phyloP scores from a whole-genome alignment of 2,888 invertebrate genomes.

The Acanthosoma haemorrhoidale region DNA sequence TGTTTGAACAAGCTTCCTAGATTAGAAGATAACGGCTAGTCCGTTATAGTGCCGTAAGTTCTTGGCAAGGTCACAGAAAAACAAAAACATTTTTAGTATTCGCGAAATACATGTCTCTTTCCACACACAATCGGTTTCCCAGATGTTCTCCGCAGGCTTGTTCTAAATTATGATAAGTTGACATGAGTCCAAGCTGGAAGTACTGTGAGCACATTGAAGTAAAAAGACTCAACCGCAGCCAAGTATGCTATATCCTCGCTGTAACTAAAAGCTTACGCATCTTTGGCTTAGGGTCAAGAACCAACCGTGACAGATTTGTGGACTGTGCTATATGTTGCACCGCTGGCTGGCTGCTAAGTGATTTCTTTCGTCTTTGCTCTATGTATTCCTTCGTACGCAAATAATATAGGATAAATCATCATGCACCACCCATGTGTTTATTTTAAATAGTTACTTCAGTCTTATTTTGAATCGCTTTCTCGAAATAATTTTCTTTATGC shows the following conservation, averaged over 20 bases:
- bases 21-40: too few relatives aligned
- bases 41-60: too few relatives aligned
- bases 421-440: too few relatives aligned
- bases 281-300: neutral
- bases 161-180: neutral
- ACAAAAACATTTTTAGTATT: too few relatives aligned
- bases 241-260: neutral
- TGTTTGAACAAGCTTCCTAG: too few relatives aligned
- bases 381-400: neutral
- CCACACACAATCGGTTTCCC: too few relatives aligned
- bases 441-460: neutral
- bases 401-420: neutral
- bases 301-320: neutral
- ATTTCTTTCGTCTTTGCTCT: neutral
- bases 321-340: too few relatives aligned
- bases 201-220: neutral
- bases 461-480: neutral
- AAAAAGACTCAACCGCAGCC: neutral
- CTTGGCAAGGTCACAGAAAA: too few relatives aligned
- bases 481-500: neutral
- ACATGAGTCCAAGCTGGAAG: neutral
- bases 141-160: neutral
- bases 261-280: too few relatives aligned
- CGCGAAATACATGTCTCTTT: too few relatives aligned
- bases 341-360: neutral